These are phyloP conservation scores for Dryobates pubescens DNA, from an alignment of 2,797 vertebrate genomes.

Conservation along the genomic window DNA sequence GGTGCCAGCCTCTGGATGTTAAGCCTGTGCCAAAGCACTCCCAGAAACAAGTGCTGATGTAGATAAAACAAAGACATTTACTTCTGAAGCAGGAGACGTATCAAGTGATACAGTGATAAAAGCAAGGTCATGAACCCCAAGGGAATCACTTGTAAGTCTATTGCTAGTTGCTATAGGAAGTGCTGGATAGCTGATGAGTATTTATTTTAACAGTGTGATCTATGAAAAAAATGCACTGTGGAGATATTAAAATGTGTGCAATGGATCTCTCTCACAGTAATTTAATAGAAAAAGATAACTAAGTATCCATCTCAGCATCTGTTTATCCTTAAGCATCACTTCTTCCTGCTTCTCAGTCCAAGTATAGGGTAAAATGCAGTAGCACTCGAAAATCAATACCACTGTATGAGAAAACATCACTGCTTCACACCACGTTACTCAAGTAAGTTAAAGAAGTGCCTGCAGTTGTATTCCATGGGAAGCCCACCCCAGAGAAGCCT, in stretches of 20 bases:
- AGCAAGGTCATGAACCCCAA: neutral
- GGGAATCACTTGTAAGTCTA: neutral
- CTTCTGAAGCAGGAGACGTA: neutral
- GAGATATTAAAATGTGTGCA: neutral
- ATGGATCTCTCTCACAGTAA: neutral
- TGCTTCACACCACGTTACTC: neutral
- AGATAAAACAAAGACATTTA: neutral
- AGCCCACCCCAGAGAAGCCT: neutral
- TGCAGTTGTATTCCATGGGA: neutral
- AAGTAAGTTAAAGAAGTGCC: neutral
- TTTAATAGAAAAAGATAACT: conserved; percentile 1
- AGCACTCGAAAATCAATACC: neutral
- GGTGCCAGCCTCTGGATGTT: neutral
- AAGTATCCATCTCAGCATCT: neutral
- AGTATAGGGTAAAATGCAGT: neutral
- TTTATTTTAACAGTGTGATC: conserved; percentile 28
- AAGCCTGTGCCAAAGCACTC: neutral
- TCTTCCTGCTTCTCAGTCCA: neutral
- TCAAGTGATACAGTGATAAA: neutral
- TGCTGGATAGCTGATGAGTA: neutral
- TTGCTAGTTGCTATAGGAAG: neutral
- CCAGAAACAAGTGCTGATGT: neutral
- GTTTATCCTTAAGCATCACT: neutral
- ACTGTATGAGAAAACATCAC: neutral
- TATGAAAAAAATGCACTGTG: conserved; percentile 27